These are phyloP conservation scores for Drosophila paulistorum DNA, from an alignment of 1,140 invertebrate genomes.

Conservation along the genomic window DNA sequence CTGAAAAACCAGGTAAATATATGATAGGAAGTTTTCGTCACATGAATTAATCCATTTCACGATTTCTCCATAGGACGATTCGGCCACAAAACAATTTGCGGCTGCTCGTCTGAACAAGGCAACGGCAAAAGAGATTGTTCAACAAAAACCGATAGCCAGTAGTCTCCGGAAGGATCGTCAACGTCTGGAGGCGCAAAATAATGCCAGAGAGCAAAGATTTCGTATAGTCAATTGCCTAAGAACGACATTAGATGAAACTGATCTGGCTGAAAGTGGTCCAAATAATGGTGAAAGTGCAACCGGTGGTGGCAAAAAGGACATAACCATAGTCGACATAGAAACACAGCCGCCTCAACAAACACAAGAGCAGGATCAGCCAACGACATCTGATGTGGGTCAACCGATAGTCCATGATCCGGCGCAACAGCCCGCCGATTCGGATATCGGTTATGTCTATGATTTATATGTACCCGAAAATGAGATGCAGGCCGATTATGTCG, in stretches of 20 bases:
- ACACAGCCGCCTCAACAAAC: constrained; percentile 41
- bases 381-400: neutral
- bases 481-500: constrained; percentile 69
- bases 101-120: constrained; percentile 82
- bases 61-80: constrained; percentile 58
- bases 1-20: constrained; percentile 78
- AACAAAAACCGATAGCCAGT: constrained; percentile 41
- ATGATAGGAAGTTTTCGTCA: constrained; percentile 11
- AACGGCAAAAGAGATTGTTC: constrained; percentile 66
- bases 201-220: constrained; percentile 70
- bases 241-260: constrained; percentile 45
- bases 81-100: constrained; percentile 78
- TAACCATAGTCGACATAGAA: constrained; percentile 70
- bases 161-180: constrained; percentile 42
- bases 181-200: constrained; percentile 65
- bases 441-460: constrained; percentile 81
- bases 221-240: constrained; percentile 79
- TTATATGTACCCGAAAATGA: constrained; percentile 79
- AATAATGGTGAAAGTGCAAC: neutral
- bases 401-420: constrained; percentile 12
- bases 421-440: constrained; percentile 68
- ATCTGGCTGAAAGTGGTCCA: neutral
- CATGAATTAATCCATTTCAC: neutral
- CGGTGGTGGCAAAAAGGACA: constrained; percentile 25
- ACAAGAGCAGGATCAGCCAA: neutral